Conservation (phyloP, 2,113 vertebrate genomes). For the Alethe castanea region DNA sequence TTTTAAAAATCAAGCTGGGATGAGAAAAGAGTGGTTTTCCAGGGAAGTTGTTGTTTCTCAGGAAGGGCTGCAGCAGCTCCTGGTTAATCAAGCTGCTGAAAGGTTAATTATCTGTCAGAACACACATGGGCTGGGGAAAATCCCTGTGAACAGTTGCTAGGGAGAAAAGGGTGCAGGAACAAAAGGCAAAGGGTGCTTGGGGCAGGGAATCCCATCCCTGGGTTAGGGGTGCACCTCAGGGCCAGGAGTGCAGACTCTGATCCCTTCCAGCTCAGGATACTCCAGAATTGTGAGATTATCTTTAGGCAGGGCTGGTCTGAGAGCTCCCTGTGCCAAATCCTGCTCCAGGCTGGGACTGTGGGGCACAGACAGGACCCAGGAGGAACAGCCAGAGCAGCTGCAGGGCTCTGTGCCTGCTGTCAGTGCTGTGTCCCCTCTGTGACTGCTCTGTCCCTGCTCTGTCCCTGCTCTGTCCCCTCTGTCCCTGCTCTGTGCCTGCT, state of each 20-base stretch:
- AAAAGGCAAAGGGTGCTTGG: not conserved
- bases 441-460: no score
- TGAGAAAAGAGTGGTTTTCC: not conserved
- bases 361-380: no score
- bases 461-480: no score
- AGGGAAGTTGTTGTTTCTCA: not conserved
- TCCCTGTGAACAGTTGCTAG: not conserved
- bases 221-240: not conserved
- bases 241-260: not conserved
- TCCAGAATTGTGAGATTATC: not conserved
- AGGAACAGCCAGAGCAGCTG: not conserved
- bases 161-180: not conserved
- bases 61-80: not conserved
- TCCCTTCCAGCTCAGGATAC: not conserved
- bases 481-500: no score
- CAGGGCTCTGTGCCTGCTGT: not conserved
- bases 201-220: not conserved
- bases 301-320: not conserved
- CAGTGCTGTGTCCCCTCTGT: no score
- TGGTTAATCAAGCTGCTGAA: not conserved
- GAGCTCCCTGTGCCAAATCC: not conserved
- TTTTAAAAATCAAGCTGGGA: not conserved
- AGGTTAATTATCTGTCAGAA: not conserved
- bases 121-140: not conserved
- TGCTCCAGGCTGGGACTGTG: accelerated